phyloP scores from a whole-genome alignment of 2,888 invertebrate genomes.

The Myopa testacea region DNA sequence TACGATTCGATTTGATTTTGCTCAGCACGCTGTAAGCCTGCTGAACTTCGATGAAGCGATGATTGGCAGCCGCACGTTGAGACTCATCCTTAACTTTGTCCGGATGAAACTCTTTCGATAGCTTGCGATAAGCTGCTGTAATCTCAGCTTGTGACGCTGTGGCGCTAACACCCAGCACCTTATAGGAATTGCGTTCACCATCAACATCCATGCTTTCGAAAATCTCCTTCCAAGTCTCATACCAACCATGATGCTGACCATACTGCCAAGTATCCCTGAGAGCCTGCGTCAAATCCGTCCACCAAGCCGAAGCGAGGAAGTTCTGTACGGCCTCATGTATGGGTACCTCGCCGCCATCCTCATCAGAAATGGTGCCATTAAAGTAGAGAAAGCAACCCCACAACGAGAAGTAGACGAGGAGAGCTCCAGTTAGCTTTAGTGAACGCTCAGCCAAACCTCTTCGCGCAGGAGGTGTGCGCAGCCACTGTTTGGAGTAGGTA shows the following conservation, averaged over 20 bases:
- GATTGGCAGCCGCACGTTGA: conserved; percentile 79
- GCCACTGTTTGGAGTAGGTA: conserved; percentile 83
- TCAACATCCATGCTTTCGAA: conserved; percentile 88
- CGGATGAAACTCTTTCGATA: conserved; percentile 90
- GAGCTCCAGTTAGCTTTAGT: conserved; percentile 73
- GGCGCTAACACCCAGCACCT: conserved; percentile 82
- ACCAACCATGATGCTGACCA: conserved; percentile 88
- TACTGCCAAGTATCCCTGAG: conserved; percentile 81
- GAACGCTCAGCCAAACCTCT: conserved; percentile 71
- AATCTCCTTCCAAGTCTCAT: conserved; percentile 87
- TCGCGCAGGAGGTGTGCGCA: conserved; percentile 73
- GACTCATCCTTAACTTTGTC: conserved; percentile 86
- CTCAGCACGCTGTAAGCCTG: conserved; percentile 91
- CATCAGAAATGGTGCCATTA: conserved; percentile 87
- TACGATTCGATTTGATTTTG: conserved; percentile 82
- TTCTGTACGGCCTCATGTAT: conserved; percentile 89
- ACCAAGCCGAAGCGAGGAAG: conserved; percentile 90
- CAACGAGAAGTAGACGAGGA: conserved; percentile 77
- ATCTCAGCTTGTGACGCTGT: conserved; percentile 88
- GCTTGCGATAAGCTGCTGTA: conserved; percentile 81
- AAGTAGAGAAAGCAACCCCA: conserved; percentile 87
- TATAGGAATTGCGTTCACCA: conserved; percentile 90
- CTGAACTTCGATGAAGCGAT: conserved; percentile 92
- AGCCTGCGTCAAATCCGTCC: conserved; percentile 83
- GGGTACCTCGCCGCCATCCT: conserved; percentile 87